Percentiles rank a stretch among this genome's conserved stretches.
These are phyloP conservation scores for Oscheius myriophilus DNA, from an alignment of 2,888 invertebrate species.

Conservation along the genomic window DNA sequence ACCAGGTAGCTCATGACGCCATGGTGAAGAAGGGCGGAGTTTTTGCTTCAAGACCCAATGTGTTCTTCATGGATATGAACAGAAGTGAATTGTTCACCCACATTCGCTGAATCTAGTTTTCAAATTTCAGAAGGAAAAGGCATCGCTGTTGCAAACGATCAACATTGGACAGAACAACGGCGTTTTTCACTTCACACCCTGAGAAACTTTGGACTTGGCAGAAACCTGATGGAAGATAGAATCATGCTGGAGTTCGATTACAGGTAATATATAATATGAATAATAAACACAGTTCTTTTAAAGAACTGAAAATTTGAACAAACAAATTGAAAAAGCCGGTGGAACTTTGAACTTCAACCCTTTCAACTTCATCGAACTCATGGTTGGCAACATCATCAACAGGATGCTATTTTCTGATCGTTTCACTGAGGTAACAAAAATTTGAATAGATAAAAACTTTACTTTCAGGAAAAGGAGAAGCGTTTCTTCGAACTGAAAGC, in stretches of 20 bases:
- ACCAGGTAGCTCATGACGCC: conserved; percentile 16
- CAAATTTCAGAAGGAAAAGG: conserved; percentile 13
- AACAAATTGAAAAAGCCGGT: not conserved
- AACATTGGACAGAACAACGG: conserved; percentile 12
- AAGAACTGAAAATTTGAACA: too few species aligned
- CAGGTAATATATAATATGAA: not conserved
- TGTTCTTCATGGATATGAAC: conserved; percentile 10
- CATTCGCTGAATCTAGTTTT: too few species aligned
- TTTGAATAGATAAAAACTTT: not conserved
- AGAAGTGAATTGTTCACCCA: conserved; percentile 1
- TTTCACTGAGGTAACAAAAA: not conserved
- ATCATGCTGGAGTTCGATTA: conserved; percentile 11
- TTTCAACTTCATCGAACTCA: not conserved
- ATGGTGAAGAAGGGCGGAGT: conserved; percentile 21
- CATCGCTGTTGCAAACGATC: conserved; percentile 6
- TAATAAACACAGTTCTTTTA: too few species aligned
- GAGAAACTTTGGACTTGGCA: conserved; percentile 20
- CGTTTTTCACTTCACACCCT: conserved; percentile 9
- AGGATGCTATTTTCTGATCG: not conserved
- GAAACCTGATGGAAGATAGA: conserved; percentile 16
- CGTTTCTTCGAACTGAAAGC: not conserved
- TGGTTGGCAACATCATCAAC: conserved; percentile 17
- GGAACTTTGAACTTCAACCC: not conserved
- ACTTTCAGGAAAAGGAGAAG: conserved; percentile 1
- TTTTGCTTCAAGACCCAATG: conserved; percentile 8